phyloP scores from a whole-genome alignment of 2,888 invertebrate genomes.

The Alcis repandata region DNA sequence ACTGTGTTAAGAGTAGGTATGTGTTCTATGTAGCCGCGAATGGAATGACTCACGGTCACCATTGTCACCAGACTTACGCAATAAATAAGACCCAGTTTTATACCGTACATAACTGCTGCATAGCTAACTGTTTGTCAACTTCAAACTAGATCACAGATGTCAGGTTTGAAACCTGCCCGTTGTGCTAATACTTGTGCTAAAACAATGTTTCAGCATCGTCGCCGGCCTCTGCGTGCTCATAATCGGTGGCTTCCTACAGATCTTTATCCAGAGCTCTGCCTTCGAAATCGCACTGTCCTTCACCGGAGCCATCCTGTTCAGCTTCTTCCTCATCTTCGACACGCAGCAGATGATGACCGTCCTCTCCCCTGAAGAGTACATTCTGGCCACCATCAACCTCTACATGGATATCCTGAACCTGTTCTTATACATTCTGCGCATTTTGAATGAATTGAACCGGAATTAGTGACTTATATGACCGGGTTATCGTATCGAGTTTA shows the following conservation, averaged over 20 bases:
- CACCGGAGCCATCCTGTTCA: slow-evolving; percentile 92
- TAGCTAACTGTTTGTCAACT: no score
- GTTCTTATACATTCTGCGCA: slow-evolving; percentile 92
- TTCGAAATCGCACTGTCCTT: slow-evolving; percentile 91
- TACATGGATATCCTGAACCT: slow-evolving; percentile 96
- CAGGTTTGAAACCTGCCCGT: no score
- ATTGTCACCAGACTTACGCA: no score
- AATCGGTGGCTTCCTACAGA: slow-evolving; percentile 90
- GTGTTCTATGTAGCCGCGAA: no score
- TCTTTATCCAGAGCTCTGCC: slow-evolving; percentile 90
- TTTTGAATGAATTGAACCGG: slow-evolving; percentile 88
- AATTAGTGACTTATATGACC: slow-evolving; percentile 65
- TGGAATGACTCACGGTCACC: no score
- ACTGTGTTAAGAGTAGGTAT: no score
- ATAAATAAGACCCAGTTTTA: no score
- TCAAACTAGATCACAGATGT: no score
- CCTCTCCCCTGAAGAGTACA: slow-evolving; percentile 95
- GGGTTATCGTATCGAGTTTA: slow-evolving; percentile 17
- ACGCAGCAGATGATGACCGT: slow-evolving; percentile 94
- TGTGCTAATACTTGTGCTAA: background rate
- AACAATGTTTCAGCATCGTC: slow-evolving; percentile 82
- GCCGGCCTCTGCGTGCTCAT: slow-evolving; percentile 89
- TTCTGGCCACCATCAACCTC: slow-evolving; percentile 93
- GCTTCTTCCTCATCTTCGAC: slow-evolving; percentile 93
- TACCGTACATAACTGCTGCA: no score